Evolutionary conservation across 2,113 vertebrate genomes (phyloP), one percentile per base, ranked within the genome.

Genomic region (Ictalurus punctatus): DNA sequence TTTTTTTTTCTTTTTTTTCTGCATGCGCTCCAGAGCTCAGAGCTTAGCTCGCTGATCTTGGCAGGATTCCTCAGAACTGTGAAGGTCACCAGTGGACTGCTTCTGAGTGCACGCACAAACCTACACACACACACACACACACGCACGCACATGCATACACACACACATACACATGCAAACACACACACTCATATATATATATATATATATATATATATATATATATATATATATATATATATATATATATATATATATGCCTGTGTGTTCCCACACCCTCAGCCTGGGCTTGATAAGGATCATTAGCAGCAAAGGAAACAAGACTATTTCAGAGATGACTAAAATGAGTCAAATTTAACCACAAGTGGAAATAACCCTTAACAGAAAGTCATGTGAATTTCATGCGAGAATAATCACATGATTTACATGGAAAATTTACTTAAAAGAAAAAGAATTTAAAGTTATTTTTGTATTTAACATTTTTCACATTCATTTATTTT

Each of bases 31-130:
- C 88, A 37, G 65, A 79, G 65, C 88, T 73, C 34, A 86, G 79
- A 88, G 85, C 88, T 82, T 48, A 79, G 80, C 80, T 88, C n/a
- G 25, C 59, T 73, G 25, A 61, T 92, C 85, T 88, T 92, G 89
- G 90, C 92, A 79, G 74, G 30, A 80, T 76, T 84, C 89, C 71
- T 81, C 40, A 65, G n/a, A 52, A 85, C 93, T 91, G 93, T 95
- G 94, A 95, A 95, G 95, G 95, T 95, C 94, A 94, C 76, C 86
- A 69, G 85, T 63, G 83, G 80, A 88, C 23, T 67, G 44, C 65
- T 74, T 17, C 71, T 37, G 82, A 87, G 34, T 27, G 40, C 59
- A 58, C 69, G 56, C 74, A 88, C 71, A 83, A 21, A 85, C 44
- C 87, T 63, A 81, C 23, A 81, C 37, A 87, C 58, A 44, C 67